Evolutionary conservation across 2,888 invertebrate genomes (phyloP).

Genomic region (Taphrorychus bicolor): DNA sequence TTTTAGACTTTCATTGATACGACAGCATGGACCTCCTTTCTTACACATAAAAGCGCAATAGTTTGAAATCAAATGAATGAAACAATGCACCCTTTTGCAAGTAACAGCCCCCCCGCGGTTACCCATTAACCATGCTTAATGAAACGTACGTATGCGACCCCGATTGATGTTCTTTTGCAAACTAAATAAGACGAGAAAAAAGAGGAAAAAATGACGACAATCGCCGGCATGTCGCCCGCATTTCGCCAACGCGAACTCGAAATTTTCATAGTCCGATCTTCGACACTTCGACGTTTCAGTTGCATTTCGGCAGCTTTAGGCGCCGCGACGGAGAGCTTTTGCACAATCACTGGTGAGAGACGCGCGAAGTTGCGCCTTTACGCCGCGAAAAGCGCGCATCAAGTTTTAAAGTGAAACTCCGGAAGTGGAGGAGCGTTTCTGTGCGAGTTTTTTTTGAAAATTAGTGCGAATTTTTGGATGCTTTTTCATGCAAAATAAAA

Average conservation of each 20-base stretch:
- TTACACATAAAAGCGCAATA: too few species aligned
- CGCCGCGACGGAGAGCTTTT: constrained; percentile 17
- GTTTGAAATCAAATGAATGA: too few species aligned
- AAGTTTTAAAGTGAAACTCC: background rate
- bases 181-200: background rate
- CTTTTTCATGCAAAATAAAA: too few species aligned
- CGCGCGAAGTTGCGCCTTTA: background rate
- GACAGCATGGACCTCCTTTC: too few species aligned
- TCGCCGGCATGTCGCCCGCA: constrained; percentile 13
- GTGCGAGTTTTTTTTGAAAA: too few species aligned
- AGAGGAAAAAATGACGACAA: constrained; percentile 5
- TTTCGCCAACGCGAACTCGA: constrained; percentile 28
- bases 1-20: too few species aligned
- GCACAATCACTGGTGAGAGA: background rate
- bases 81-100: too few species aligned
- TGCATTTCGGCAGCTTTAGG: constrained; percentile 24
- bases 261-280: constrained; percentile 15
- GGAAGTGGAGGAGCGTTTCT: background rate
- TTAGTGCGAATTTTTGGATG: too few species aligned
- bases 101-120: too few species aligned
- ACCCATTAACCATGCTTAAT: too few species aligned
- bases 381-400: background rate
- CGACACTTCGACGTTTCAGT: constrained; percentile 22
- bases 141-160: too few species aligned
- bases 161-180: too few species aligned